phyloP scores from a whole-genome alignment of 2,888 invertebrate species.

The Cantharis flavilabris region DNA sequence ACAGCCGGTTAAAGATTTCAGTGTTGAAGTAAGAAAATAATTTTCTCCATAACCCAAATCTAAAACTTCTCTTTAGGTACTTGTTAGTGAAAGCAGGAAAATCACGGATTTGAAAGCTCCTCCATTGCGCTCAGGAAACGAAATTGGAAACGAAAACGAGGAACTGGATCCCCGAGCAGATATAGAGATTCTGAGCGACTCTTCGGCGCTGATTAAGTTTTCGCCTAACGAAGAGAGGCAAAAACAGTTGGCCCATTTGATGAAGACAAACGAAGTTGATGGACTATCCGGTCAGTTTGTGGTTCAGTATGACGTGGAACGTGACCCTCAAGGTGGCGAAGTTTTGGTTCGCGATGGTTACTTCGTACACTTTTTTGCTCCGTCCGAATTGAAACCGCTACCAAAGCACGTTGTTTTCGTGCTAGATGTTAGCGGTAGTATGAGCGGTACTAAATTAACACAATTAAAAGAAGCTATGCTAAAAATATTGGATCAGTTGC shows the following conservation, averaged over 20 bases:
- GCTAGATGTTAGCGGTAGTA: constrained; percentile 76
- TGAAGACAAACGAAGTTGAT: constrained; percentile 48
- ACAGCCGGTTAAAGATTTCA: constrained; percentile 65
- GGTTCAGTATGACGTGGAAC: constrained; percentile 72
- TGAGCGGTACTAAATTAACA: constrained; percentile 68
- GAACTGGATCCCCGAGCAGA: constrained; percentile 51
- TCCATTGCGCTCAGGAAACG: constrained; percentile 66
- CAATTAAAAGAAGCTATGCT: constrained; percentile 73
- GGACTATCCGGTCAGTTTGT: constrained; percentile 69
- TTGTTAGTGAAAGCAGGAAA: constrained; percentile 66
- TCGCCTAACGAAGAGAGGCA: constrained; percentile 65
- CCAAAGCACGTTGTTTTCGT: constrained; percentile 74
- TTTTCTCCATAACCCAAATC: constrained; percentile 9
- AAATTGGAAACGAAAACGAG: constrained; percentile 62
- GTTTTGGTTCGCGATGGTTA: constrained; percentile 69
- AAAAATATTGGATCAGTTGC: constrained; percentile 66
- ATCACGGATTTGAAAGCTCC: constrained; percentile 66
- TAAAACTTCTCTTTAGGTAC: constrained; percentile 52
- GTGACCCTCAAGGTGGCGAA: constrained; percentile 63
- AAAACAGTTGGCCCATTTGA: constrained; percentile 56
- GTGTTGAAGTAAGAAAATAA: constrained; percentile 56
- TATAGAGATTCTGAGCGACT: constrained; percentile 41
- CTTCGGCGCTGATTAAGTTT: constrained; percentile 57
- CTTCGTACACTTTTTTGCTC: constrained; percentile 78
- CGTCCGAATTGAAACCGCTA: constrained; percentile 62